These are phyloP conservation scores for Acromyrmex heyeri DNA, from an alignment of 1,140 invertebrate genomes.

Conservation along the genomic window DNA sequence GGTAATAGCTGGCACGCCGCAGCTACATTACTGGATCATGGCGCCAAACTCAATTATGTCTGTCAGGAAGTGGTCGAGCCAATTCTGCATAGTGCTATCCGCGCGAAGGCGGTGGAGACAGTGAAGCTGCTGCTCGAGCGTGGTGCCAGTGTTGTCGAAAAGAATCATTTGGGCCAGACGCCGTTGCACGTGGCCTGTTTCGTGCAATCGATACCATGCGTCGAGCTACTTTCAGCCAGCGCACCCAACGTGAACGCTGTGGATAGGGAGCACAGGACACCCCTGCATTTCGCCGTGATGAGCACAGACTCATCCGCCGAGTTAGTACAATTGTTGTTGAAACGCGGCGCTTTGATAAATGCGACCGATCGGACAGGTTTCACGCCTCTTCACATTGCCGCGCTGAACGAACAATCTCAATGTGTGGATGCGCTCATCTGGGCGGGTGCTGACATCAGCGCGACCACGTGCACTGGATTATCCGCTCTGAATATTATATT, in stretches of 20 bases:
- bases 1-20: conserved; percentile 87
- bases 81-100: conserved; percentile 88
- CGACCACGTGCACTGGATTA: conserved; percentile 88
- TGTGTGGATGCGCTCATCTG: conserved; percentile 89
- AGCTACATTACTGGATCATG: conserved; percentile 86
- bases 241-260: conserved; percentile 87
- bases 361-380: conserved; percentile 90
- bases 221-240: conserved; percentile 86
- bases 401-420: conserved; percentile 88
- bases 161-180: conserved; percentile 88
- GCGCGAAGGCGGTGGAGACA: conserved; percentile 87
- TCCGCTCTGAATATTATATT: conserved; percentile 89
- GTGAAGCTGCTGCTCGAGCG: conserved; percentile 88
- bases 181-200: conserved; percentile 89
- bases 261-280: conserved; percentile 87
- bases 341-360: conserved; percentile 87
- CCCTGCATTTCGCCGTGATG: conserved; percentile 89
- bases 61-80: conserved; percentile 82
- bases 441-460: conserved; percentile 89
- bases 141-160: conserved; percentile 87
- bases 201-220: conserved; percentile 87
- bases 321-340: conserved; percentile 87
- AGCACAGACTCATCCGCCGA: conserved; percentile 86
- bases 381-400: conserved; percentile 90
- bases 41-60: conserved; percentile 82